Base-by-base conservation (phyloP, 2,797 vertebrate genomes). In the Nothura maculosa region DNA sequence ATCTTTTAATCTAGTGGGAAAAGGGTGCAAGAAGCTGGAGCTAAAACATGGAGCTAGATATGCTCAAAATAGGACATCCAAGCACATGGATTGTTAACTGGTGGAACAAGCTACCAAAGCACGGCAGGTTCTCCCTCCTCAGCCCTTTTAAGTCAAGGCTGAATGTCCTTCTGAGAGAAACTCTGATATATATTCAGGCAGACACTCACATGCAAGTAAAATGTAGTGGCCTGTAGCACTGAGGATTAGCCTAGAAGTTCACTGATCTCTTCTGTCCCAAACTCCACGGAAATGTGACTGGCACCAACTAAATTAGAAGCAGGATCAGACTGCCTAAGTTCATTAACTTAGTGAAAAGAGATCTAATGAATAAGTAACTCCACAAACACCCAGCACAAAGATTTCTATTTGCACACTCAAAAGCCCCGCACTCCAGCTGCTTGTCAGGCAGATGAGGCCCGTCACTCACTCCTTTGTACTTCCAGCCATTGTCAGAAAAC, bases 351-450 rank as follows among this genome's bases (percentile, higher is more conserved):
- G 81, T 92, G 88, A 95, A 97, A 96, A 94, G 90, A 78, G 78
- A 97, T 79, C 93, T 96, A 97, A 97, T 88, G 91, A 97, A 91
- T 93, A 95, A 89, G 91, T 85, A 89, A 89, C 94, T 94, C 86
- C 72, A 81, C 81, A 80, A 96, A 96, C 52, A 85, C 54, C 34
- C 61, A 36, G 78, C 62, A 96, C 92, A 97, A 95, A 92, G 38
- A 85, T 75, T 81, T 90, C 91, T 93, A 81, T 96, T 96, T 94
- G 83, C 88, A 87, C 68, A 16, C 54, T 73, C 80, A 92, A 85
- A 94, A 28, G 30, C 76, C 70, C 73, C 81, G 95, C 69, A 73
- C 85, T 96, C 93, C 95, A 97, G 94, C 95, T 95, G 93, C 95
- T 94, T 91, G 83, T 93, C 77, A 80, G 69, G 83, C 85, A 76